Evolutionary conservation across 2,888 invertebrate genomes (phyloP).

Genomic region (Meiosimyza decipiens): DNA sequence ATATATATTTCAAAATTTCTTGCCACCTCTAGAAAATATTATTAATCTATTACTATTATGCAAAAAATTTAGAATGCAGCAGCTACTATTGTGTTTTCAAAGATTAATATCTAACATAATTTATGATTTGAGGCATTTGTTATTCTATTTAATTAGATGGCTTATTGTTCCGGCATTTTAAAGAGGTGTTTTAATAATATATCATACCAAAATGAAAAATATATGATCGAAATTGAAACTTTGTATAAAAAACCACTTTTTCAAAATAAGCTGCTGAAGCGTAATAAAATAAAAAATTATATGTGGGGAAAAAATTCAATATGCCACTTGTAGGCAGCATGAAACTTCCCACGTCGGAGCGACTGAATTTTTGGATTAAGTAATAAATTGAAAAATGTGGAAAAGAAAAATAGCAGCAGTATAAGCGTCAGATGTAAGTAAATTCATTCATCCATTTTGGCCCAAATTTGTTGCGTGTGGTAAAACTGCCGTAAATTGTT

Average conservation of each 20-base stretch:
- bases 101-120: too few species aligned
- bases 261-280: slow-evolving; percentile 13
- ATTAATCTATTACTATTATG: neutral
- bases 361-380: neutral
- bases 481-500: slow-evolving; percentile 3
- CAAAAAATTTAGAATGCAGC: neutral
- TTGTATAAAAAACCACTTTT: slow-evolving; percentile 25
- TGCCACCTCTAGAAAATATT: too few species aligned
- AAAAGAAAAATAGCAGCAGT: neutral
- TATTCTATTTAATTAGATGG: slow-evolving; percentile 18
- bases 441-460: neutral
- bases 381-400: neutral
- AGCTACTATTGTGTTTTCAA: neutral
- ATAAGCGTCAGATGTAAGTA: too few species aligned
- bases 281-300: neutral
- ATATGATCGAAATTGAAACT: neutral
- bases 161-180: slow-evolving; percentile 26
- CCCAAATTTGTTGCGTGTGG: slow-evolving; percentile 8
- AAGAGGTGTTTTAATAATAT: slow-evolving; percentile 14
- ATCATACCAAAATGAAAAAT: slow-evolving; percentile 4
- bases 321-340: slow-evolving; percentile 11
- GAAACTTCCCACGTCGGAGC: neutral
- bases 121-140: neutral
- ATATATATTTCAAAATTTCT: too few species aligned
- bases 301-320: neutral